Conservation (phyloP, 2,113 vertebrate species). For the Xiphorhynchus elegans region DNA sequence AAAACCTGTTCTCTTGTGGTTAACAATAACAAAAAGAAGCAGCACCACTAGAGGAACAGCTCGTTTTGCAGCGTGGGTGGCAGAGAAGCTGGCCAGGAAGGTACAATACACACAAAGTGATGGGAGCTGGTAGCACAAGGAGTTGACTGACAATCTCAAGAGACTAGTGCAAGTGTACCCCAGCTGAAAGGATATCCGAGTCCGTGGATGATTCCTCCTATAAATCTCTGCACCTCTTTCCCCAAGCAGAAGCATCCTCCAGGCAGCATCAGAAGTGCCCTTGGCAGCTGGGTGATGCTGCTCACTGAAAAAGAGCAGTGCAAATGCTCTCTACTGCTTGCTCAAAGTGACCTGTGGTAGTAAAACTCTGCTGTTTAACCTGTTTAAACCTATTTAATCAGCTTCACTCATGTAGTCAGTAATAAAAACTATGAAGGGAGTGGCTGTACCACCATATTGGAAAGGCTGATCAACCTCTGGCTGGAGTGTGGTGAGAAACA, state of each 20-base stretch:
- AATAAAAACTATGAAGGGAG: not conserved
- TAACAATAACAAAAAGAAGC: not conserved
- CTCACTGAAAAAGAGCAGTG: not conserved
- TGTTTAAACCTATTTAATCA: not conserved
- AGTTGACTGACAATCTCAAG: accelerated
- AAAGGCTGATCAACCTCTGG: not conserved
- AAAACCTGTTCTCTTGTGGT: not conserved
- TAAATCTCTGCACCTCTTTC: not conserved
- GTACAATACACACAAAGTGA: not conserved
- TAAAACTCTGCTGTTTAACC: not conserved
- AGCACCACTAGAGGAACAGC: not conserved
- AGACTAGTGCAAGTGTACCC: accelerated
- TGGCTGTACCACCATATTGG: not conserved
- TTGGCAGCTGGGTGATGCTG: accelerated
- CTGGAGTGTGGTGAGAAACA: not conserved
- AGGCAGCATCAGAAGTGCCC: not conserved
- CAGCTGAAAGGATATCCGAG: not conserved
- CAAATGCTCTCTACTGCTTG: accelerated
- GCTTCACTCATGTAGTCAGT: accelerated
- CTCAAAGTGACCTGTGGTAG: not conserved
- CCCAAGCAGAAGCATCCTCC: not conserved
- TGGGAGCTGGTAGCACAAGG: not conserved
- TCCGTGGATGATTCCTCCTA: not conserved
- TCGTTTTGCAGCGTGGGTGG: accelerated
- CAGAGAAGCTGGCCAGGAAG: not conserved